Evolutionary conservation across 2,113 vertebrate genomes (phyloP), one percentile per base, ranked within the genome.

Genomic region (Elgaria multicarinata): DNA sequence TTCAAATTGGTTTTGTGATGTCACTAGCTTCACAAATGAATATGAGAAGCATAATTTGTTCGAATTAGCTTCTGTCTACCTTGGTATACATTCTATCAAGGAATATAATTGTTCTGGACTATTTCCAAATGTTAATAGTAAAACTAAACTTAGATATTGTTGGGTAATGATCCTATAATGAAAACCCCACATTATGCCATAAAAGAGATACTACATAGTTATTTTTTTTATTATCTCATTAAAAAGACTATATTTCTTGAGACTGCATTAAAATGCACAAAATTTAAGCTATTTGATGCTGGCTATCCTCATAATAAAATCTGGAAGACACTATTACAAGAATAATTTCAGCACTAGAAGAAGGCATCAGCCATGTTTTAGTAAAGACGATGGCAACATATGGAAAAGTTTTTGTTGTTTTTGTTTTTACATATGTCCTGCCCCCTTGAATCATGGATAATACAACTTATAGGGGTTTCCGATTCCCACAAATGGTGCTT

Each of bases 141-240:
- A 92, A 91, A 92, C 0, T 82, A 8, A 91, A 62, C 71, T 93
- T 91, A 92, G 46, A 79, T 94, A 1, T 82, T 95, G 92, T 76
- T 3, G 3, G 26, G 2, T 88, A 96, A 95, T 76, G 18, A 87
- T 88, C 18, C 16, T 71, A 87, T 18, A 92, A 85, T 95, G 84
- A 95, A 93, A 78, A 86, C 83, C 91, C 24, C 89, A 84, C 33
- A 74, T 85, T 87, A 82, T 89, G 67, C 39, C 71, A 88, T 90
- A 87, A 94, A 95, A 92, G 4, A 90, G 36, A 81, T 91, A 9
- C 1, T 90, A 87, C 5, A 74, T 55, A 91, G 53, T 95, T 94
- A 83, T 89, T 76, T 93, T n/a, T 94, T 95, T 95, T 92, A 94
- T 86, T 74, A 8, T n/a, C 53, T 88, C 90, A 39, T 95, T 95